Evolutionary conservation across 2,113 vertebrate genomes (phyloP), one percentile per base, ranked within the genome.

Genomic region (Silurus glanis): DNA sequence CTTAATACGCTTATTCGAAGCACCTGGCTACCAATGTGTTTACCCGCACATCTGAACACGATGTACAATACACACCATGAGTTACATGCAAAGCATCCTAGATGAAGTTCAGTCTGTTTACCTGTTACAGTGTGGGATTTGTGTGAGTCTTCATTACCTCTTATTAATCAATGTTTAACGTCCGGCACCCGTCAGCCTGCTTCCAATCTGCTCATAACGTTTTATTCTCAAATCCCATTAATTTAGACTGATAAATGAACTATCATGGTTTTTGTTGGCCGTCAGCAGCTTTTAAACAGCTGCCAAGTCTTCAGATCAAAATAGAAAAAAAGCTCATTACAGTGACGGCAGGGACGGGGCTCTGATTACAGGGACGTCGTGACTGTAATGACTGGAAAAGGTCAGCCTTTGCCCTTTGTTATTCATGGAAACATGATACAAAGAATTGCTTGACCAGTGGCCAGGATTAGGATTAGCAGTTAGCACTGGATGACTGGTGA

Each of bases 351-450:
- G 76, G 53, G 71, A 86, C 45, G 55, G 59, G 85, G 84, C 78
- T 92, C 89, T 88, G 89, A 90, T 91, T 90, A 89, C 90, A 87
- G 21, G 19, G 76, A 47, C 62, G 13, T 82, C 19, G 21, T 75
- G 78, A 64, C 84, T 49, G 14, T 85, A 71, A 69, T 75, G 55
- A 79, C 85, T 81, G 62, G 37, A 72, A 86, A 90, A 92, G 88
- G 88, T 90, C 88, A 92, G 80, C 66, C 62, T 69, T 83, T 51
- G 47, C 67, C 28, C 4, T 69, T 47, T 72, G 84, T 64, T 86
- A 64, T 80, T 81, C 76, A n/a, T 76, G 80, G 81, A 82, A 83
- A 88, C 83, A 74, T 79, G 78, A 82, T 59, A 62, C 80, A 53
- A 88, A 72, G 53, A 71, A 86, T 25, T 51, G 49, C 69, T 62